Conservation (phyloP, 2,797 vertebrate genomes). For the Gymnopithys bicolor region DNA sequence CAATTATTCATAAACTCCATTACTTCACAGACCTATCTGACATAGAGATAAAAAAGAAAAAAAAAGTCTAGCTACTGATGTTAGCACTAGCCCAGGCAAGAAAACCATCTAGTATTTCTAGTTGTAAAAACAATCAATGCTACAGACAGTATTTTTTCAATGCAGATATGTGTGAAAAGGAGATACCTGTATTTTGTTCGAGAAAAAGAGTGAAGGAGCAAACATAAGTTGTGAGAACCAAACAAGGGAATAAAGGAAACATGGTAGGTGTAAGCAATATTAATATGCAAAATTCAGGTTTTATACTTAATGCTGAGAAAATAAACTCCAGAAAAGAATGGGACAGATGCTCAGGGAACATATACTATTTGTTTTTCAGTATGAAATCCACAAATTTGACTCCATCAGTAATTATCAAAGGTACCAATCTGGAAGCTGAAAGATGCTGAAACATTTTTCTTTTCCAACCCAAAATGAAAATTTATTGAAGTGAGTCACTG, state of each 20-base stretch:
- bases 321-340: neutral
- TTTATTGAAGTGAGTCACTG: neutral
- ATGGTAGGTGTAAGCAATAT: neutral
- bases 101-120: neutral
- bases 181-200: neutral
- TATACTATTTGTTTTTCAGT: neutral
- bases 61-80: neutral
- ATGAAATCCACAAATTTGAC: neutral
- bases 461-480: neutral
- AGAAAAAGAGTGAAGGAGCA: neutral
- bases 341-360: neutral
- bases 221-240: neutral
- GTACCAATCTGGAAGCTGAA: neutral
- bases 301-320: neutral
- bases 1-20: neutral
- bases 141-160: neutral
- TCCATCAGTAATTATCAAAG: neutral
- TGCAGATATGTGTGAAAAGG: neutral
- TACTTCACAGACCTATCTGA: neutral
- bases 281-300: neutral
- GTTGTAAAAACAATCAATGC: neutral
- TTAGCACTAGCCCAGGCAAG: neutral
- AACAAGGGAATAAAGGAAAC: neutral
- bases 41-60: neutral
- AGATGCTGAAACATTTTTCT: neutral